These are phyloP conservation scores for Chelidonichthys spinosus DNA, from an alignment of 2,797 vertebrate species.

Conservation along the genomic window DNA sequence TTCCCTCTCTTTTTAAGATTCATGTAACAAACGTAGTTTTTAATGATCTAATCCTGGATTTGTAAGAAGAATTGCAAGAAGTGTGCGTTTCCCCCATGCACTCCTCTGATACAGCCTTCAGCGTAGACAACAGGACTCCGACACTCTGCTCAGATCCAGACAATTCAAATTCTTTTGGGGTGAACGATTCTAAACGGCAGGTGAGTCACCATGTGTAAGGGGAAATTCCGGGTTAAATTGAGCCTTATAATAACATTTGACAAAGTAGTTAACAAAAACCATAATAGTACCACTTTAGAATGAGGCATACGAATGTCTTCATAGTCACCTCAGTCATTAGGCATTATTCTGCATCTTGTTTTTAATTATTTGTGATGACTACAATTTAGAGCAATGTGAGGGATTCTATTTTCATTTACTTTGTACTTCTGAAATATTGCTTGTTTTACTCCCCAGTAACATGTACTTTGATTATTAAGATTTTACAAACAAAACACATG, in stretches of 20 bases:
- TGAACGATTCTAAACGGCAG: constrained; percentile 14
- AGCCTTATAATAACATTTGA: background rate
- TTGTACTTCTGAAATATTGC: too few relatives aligned
- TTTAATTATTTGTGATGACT: too few relatives aligned
- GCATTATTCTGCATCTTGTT: background rate
- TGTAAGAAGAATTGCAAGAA: background rate
- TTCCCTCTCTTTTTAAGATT: background rate
- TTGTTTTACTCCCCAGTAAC: too few relatives aligned
- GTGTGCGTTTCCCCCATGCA: background rate
- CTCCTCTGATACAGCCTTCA: background rate
- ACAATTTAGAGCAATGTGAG: background rate
- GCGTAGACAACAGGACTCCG: background rate
- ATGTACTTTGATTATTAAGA: too few relatives aligned
- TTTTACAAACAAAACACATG: background rate
- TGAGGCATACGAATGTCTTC: background rate
- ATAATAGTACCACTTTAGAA: background rate
- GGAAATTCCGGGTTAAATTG: constrained; percentile 9
- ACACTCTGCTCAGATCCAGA: constrained; percentile 9
- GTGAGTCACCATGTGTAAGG: constrained; percentile 33
- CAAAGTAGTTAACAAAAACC: background rate
- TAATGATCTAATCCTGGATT: background rate
- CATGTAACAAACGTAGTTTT: background rate
- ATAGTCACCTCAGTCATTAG: background rate
- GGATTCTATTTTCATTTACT: background rate
- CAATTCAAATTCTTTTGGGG: constrained; percentile 30